Percentiles rank a stretch among this genome's conserved stretches.
Evolutionary conservation across 2,888 invertebrate species (phyloP).

Genomic region (Liopterus haemorrhoidalis): DNA sequence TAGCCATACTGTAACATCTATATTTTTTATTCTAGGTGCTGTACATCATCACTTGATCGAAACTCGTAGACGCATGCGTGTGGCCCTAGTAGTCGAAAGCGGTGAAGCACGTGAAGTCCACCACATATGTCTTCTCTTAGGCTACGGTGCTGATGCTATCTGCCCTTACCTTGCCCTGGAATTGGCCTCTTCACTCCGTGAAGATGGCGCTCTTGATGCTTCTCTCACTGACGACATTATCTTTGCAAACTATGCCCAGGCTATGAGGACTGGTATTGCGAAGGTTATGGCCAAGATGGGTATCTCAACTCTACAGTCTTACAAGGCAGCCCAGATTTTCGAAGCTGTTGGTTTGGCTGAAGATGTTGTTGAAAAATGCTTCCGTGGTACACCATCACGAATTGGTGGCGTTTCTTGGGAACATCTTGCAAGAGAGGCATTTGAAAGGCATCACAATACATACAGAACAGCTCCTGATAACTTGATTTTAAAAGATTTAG

Average conservation of each 20-base stretch:
- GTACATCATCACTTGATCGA: conserved; percentile 95
- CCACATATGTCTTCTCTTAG: conserved; percentile 91
- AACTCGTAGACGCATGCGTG: conserved; percentile 91
- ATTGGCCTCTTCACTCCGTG: conserved; percentile 77
- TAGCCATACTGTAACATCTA: too few species aligned
- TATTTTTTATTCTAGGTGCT: conserved; percentile 57
- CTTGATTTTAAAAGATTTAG: conserved; percentile 61
- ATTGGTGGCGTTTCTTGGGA: conserved; percentile 88
- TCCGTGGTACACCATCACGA: conserved; percentile 67
- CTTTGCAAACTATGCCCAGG: conserved; percentile 77
- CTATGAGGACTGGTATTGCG: conserved; percentile 79
- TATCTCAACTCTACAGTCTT: conserved; percentile 95
- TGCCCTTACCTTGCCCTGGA: conserved; percentile 97
- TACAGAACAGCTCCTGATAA: conserved; percentile 66
- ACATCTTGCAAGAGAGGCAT: conserved; percentile 77
- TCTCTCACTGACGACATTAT: conserved; percentile 72
- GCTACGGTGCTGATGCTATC: conserved; percentile 95
- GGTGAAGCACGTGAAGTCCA: conserved; percentile 95
- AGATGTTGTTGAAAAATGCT: conserved; percentile 92
- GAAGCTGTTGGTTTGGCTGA: conserved; percentile 93
- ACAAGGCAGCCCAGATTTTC: conserved; percentile 98
- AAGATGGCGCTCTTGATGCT: conserved; percentile 77
- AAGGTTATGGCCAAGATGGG: conserved; percentile 99
- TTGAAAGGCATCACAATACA: conserved; percentile 73
- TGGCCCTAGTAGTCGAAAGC: conserved; percentile 90